Conservation (phyloP, 1,140 invertebrate species). For the Drosophila pachea region DNA sequence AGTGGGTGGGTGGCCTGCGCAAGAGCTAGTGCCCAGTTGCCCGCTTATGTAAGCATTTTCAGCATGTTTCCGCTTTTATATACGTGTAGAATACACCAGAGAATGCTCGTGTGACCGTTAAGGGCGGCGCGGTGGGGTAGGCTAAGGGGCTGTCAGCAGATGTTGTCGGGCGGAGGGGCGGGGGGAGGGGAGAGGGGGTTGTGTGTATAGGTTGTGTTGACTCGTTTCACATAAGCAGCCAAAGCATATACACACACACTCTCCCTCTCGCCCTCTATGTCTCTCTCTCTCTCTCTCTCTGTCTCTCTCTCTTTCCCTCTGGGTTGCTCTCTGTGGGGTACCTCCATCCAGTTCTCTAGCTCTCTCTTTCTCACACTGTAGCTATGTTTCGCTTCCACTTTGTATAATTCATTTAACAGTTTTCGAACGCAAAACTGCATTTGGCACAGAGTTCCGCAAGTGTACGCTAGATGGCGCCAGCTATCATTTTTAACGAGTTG, state of each 20-base stretch:
- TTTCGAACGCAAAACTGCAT: slow-evolving; percentile 50
- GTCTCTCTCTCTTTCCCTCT: slow-evolving; percentile 1
- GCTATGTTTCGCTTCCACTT: slow-evolving; percentile 22
- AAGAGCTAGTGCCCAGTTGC: slow-evolving; percentile 34
- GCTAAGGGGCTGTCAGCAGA: too few species aligned
- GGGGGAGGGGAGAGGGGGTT: not conserved
- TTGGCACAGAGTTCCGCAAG: slow-evolving; percentile 20
- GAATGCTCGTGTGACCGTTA: slow-evolving; percentile 46
- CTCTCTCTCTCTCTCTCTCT: slow-evolving; percentile 3
- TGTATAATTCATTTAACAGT: slow-evolving; percentile 47
- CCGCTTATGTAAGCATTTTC: slow-evolving; percentile 73
- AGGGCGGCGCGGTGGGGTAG: not conserved
- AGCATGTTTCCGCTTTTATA: slow-evolving; percentile 73
- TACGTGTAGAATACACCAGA: slow-evolving; percentile 43
- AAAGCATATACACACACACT: slow-evolving; percentile 4
- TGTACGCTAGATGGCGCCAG: slow-evolving; percentile 39
- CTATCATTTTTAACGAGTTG: slow-evolving; percentile 5
- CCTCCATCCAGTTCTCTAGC: not conserved
- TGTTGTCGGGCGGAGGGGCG: too few species aligned
- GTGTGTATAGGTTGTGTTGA: slow-evolving; percentile 8
- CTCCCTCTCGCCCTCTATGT: not conserved
- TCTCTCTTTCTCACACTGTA: not conserved
- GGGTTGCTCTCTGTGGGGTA: not conserved
- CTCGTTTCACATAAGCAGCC: slow-evolving; percentile 17
- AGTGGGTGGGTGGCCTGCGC: slow-evolving; percentile 30